Evolutionary conservation across 2,888 invertebrate genomes (phyloP), one percentile per base, ranked within the genome.

Genomic region (Clostera curtula): DNA sequence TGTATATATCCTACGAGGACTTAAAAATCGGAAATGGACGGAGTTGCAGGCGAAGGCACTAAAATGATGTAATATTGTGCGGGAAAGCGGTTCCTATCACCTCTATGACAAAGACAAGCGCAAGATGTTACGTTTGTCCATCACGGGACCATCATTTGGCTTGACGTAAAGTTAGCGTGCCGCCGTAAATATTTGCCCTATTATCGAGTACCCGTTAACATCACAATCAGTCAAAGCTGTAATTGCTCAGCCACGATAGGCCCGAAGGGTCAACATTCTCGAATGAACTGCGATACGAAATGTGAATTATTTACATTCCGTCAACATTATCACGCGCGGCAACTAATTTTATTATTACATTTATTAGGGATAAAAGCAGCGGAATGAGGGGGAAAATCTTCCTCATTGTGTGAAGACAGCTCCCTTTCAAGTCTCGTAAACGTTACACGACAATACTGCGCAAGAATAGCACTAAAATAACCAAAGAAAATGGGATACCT

Each of bases 231-330:
- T 23, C 15, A 15, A 13, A 15, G 14, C 3, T 3, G 10, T 23
- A 15, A 23, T 23, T 14, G 23, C 23, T 10, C 14, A 9, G 23
- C 14, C 15, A 23, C 15, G 23, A 15, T 23, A 15, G 23, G 23
- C 10, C 23, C 7, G 9, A 10, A 15, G 15, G 23, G 23, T 23
- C 23, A 23, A 23, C 8, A 23, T 23, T 23, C 23, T 23, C 23
- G 15, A 23, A 10, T 15, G 23, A 22, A 15, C 23, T 10, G 14
- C 23, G 23, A 15, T 23, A 9, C n/a, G 9, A 23, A 15, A 23
- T 15, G 23, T 15, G 15, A 23, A 23, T 23, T 23, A 23, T 23
- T 15, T 14, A 23, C 15, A 23, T 15, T 15, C 14, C 9, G 23
- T 10, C 23, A 15, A 15, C 15, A 9, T 23, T 6, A 23, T 23